These are phyloP conservation scores for Bufo bufo DNA, from an alignment of 2,113 vertebrate genomes.

Conservation along the genomic window DNA sequence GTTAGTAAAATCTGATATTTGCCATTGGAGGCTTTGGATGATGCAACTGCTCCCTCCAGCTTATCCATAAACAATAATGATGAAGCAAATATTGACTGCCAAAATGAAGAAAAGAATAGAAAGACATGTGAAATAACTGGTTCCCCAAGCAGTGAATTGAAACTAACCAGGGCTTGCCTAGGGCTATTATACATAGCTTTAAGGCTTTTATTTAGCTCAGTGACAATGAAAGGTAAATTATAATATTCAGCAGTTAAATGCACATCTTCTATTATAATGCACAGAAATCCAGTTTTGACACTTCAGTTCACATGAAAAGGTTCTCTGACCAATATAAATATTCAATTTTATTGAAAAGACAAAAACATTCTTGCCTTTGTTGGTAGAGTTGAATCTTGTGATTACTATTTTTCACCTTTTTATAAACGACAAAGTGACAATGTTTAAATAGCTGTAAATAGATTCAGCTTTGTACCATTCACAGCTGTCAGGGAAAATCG, in stretches of 20 bases:
- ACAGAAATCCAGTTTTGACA: constrained; percentile 38
- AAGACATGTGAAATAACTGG: constrained; percentile 37
- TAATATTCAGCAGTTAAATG: constrained; percentile 53
- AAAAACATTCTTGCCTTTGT: constrained; percentile 48
- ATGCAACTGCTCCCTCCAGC: background rate
- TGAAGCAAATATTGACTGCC: background rate
- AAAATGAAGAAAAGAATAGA: background rate
- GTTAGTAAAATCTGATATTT: background rate
- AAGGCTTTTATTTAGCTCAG: constrained; percentile 16
- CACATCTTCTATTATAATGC: constrained; percentile 44
- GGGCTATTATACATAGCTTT: constrained; percentile 35
- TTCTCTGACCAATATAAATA: constrained; percentile 38
- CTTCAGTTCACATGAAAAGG: constrained; percentile 53
- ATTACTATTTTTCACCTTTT: constrained; percentile 42
- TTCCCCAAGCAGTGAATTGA: constrained; percentile 7
- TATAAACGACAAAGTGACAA: background rate
- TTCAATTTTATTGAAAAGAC: constrained; percentile 42
- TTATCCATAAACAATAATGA: background rate
- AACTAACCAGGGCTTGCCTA: background rate
- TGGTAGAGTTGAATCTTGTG: constrained; percentile 38
- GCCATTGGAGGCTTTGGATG: background rate
- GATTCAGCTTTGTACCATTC: constrained; percentile 26
- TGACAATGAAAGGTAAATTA: constrained; percentile 41
- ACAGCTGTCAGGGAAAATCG: constrained; percentile 48
- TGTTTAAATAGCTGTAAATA: constrained; percentile 49